A percentile compares a stretch with the other conserved stretches of the same genome.
These are phyloP conservation scores for Procavia capensis DNA, from an alignment of 2,113 vertebrate species.

Conservation along the genomic window DNA sequence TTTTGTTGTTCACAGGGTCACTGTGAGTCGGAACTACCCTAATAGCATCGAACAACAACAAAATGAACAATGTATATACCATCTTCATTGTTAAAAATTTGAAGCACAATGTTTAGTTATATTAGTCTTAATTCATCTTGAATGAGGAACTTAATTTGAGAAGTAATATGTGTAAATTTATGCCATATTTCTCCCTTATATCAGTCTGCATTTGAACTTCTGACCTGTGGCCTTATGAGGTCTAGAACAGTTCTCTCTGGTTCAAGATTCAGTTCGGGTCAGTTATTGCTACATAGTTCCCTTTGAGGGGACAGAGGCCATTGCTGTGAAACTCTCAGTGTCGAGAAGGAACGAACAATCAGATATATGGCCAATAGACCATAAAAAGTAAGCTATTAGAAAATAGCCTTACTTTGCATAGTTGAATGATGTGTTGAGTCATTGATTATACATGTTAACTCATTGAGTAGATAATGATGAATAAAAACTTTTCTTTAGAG, in stretches of 20 bases:
- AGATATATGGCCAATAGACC: neutral
- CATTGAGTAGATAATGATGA: neutral
- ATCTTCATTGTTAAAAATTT: neutral
- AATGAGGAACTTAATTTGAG: conserved; percentile 13
- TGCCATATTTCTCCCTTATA: neutral
- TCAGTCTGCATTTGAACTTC: neutral
- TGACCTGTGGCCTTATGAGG: neutral
- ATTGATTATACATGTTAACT: neutral
- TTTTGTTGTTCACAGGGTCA: too few species aligned
- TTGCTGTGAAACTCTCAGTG: neutral
- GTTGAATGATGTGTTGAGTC: neutral
- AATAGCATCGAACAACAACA: too few species aligned
- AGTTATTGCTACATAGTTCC: neutral
- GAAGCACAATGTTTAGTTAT: neutral
- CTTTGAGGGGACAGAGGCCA: neutral
- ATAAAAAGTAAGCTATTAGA: neutral
- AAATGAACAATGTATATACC: neutral
- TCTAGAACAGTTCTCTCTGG: neutral
- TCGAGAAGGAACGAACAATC: neutral
- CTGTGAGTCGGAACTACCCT: too few species aligned
- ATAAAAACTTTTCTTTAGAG: conserved; percentile 28
- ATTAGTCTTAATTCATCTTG: neutral
- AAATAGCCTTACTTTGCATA: neutral
- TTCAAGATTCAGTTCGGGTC: neutral
- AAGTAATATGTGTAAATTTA: neutral